Percentiles rank a stretch among this genome's conserved stretches.
Conservation (phyloP, 2,888 invertebrate genomes). For the Melieria omissa region DNA sequence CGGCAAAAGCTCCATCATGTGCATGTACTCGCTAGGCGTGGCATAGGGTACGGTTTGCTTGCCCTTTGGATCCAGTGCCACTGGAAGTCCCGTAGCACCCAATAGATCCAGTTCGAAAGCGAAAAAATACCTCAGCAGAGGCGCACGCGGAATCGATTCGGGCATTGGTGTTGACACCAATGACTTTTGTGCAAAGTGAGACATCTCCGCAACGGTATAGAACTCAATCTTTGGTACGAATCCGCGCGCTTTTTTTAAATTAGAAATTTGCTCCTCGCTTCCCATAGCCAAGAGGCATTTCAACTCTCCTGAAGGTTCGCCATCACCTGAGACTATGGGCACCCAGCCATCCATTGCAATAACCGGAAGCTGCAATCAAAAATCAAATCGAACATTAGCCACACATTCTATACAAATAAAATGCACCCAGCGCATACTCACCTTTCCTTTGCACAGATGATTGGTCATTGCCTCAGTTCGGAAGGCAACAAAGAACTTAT, state of each 20-base stretch:
- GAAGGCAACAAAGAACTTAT: constrained; percentile 73
- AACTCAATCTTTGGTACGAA: constrained; percentile 36
- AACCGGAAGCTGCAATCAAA: constrained; percentile 68
- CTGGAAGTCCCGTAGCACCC: constrained; percentile 71
- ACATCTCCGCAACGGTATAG: no score
- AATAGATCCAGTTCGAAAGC: constrained; percentile 70
- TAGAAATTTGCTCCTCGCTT: constrained; percentile 71
- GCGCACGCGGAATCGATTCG: background rate
- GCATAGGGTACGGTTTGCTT: constrained; percentile 52
- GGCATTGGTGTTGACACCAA: background rate
- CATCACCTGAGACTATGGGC: constrained; percentile 67
- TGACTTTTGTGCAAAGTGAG: no score
- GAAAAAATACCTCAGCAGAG: constrained; percentile 40
- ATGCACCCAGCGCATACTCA: constrained; percentile 49
- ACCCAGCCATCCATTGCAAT: constrained; percentile 73
- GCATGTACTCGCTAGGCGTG: no score
- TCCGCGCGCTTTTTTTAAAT: constrained; percentile 67
- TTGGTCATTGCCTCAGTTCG: constrained; percentile 70
- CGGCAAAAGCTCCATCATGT: no score
- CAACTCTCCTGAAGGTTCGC: constrained; percentile 68
- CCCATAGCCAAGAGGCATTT: constrained; percentile 72
- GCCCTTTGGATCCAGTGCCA: constrained; percentile 56
- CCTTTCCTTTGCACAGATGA: constrained; percentile 70
- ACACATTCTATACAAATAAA: background rate
- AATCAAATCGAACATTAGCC: constrained; percentile 2